A percentile compares a stretch with the other conserved stretches of the same genome.
Conservation (phyloP, 2,797 vertebrate species). For the Linurgus olivaceus region DNA sequence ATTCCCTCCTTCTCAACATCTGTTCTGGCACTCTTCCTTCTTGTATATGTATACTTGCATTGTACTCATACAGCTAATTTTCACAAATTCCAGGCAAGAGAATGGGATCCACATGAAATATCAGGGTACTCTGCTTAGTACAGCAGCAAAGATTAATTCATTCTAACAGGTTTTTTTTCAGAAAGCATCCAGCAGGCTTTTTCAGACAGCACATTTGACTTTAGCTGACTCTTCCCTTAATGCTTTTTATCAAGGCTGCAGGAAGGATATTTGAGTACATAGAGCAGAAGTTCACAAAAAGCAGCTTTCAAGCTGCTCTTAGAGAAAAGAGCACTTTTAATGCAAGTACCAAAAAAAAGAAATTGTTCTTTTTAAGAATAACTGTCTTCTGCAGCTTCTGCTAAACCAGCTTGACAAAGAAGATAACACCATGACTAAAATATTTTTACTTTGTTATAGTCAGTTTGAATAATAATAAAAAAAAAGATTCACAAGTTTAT, state of each 20-base stretch:
- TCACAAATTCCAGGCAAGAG: neutral
- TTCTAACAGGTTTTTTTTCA: neutral
- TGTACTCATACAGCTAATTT: neutral
- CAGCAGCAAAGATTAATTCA: neutral
- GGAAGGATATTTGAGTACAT: constrained; percentile 1
- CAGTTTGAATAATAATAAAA: neutral
- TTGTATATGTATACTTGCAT: neutral
- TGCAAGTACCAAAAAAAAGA: neutral
- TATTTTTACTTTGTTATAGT: neutral
- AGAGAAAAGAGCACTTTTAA: neutral
- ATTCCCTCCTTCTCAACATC: neutral
- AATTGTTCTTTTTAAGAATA: neutral
- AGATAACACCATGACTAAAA: constrained; percentile 29
- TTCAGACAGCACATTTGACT: neutral
- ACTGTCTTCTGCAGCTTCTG: neutral
- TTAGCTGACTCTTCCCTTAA: neutral
- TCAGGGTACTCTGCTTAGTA: neutral
- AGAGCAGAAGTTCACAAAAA: neutral
- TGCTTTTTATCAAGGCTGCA: neutral
- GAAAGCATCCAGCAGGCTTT: neutral
- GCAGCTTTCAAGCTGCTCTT: neutral
- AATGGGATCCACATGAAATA: neutral
- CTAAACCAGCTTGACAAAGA: constrained; percentile 29
- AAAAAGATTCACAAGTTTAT: constrained; percentile 22
- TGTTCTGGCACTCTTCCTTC: neutral